These are phyloP conservation scores for Xanthia icteritia DNA, from an alignment of 2,888 invertebrate species.

Conservation along the genomic window DNA sequence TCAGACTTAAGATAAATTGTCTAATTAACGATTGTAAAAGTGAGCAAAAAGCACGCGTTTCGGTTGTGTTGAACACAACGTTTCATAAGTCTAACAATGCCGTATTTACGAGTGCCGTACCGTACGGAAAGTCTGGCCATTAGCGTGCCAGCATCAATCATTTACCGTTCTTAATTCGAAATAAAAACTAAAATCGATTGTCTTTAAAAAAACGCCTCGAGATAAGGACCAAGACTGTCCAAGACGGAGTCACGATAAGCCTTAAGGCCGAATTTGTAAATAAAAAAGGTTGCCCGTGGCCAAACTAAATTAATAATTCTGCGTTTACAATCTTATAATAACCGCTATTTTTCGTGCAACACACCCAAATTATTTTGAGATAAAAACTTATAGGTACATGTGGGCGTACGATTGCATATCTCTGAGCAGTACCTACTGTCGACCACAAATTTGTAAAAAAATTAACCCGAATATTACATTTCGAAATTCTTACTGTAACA, in stretches of 20 bases:
- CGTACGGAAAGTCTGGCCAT: constrained; percentile 33
- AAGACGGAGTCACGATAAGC: constrained; percentile 74
- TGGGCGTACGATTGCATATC: constrained; percentile 72
- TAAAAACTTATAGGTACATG: constrained; percentile 66
- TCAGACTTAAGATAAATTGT: constrained; percentile 63
- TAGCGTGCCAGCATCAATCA: constrained; percentile 64
- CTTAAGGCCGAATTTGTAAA: constrained; percentile 66
- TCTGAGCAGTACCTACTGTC: constrained; percentile 33
- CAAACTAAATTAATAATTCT: constrained; percentile 77
- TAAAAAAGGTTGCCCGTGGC: constrained; percentile 73
- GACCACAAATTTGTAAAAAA: constrained; percentile 36
- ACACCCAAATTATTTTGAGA: constrained; percentile 69
- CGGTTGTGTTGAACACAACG: constrained; percentile 42
- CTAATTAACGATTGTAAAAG: constrained; percentile 63
- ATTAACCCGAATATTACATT: constrained; percentile 24
- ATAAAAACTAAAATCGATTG: constrained; percentile 63
- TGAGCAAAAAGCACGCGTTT: constrained; percentile 43
- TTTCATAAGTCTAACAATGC: constrained; percentile 26
- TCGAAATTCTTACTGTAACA: constrained; percentile 33
- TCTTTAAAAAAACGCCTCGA: constrained; percentile 57
- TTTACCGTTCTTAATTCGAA: constrained; percentile 52
- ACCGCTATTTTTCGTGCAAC: constrained; percentile 71
- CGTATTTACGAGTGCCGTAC: constrained; percentile 36
- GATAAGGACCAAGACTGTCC: constrained; percentile 71
- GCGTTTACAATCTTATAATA: constrained; percentile 73